phyloP scores from a whole-genome alignment of 2,797 vertebrate species.

The Phrynocephalus forsythii region DNA sequence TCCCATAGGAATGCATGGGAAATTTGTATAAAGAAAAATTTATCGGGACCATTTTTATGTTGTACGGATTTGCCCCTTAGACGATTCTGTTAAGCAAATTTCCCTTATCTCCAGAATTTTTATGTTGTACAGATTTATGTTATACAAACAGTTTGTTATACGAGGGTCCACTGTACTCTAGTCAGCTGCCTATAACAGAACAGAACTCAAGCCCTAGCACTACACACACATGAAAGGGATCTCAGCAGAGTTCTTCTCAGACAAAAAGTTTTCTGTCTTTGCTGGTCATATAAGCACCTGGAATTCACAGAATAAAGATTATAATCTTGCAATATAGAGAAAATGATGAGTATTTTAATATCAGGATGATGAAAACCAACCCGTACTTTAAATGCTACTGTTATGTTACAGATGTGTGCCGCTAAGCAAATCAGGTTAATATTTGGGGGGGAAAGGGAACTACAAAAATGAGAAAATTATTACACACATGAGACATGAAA shows the following conservation, averaged over 20 bases:
- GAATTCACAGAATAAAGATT: neutral
- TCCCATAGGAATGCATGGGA: too few species aligned
- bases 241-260: neutral
- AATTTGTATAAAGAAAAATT: too few species aligned
- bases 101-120: too few species aligned
- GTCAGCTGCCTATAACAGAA: neutral
- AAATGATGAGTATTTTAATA: neutral
- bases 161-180: neutral
- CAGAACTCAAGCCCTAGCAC: neutral
- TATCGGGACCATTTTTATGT: too few species aligned
- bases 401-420: neutral
- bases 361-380: conserved; percentile 5
- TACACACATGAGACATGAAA: neutral
- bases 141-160: too few species aligned
- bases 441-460: neutral
- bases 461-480: conserved; percentile 9
- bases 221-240: neutral
- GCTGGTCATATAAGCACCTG: too few species aligned
- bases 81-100: too few species aligned
- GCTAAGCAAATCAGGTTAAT: neutral
- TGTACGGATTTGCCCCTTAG: too few species aligned
- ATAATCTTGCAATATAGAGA: neutral
- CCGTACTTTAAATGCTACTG: neutral
- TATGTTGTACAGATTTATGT: too few species aligned
- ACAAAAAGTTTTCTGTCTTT: neutral